Conservation (phyloP, 92 coral and sea anemone genomes). For the Phenganax subtilis region DNA sequence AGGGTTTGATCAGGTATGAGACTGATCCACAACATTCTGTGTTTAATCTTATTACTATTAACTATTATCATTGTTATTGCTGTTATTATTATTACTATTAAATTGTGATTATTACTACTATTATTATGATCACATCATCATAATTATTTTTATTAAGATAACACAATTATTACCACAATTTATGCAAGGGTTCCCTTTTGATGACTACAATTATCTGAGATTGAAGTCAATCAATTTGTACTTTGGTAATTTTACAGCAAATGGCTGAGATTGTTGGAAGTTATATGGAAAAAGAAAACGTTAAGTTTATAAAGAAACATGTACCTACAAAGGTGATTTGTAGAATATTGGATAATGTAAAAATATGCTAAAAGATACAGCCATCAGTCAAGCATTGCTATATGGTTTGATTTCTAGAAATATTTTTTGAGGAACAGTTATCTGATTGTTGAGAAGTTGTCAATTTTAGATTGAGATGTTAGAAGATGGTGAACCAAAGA, state of each 20-base stretch:
- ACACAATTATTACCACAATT: no score
- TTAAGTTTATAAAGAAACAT: constrained; percentile 72
- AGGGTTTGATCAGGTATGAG: constrained; percentile 90
- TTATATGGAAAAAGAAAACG: constrained; percentile 67
- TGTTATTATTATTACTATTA: background rate
- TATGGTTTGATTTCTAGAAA: no score
- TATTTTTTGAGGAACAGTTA: no score
- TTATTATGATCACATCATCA: no score
- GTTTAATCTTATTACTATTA: background rate
- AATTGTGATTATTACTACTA: no score
- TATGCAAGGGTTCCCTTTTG: no score
- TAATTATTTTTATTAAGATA: no score
- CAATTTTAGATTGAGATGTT: constrained; percentile 59
- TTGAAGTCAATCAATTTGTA: no score
- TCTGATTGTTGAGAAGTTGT: background rate
- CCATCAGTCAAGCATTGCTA: background rate
- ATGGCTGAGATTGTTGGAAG: constrained; percentile 89
- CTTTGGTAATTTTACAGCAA: constrained; percentile 55
- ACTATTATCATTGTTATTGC: background rate
- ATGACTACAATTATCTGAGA: no score
- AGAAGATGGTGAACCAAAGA: constrained; percentile 89
- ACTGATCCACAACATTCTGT: background rate
- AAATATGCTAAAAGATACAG: background rate
- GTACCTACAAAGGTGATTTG: constrained; percentile 68
- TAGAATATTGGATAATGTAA: background rate